phyloP scores from a whole-genome alignment of 2,113 vertebrate species.

The Raja brachyura region DNA sequence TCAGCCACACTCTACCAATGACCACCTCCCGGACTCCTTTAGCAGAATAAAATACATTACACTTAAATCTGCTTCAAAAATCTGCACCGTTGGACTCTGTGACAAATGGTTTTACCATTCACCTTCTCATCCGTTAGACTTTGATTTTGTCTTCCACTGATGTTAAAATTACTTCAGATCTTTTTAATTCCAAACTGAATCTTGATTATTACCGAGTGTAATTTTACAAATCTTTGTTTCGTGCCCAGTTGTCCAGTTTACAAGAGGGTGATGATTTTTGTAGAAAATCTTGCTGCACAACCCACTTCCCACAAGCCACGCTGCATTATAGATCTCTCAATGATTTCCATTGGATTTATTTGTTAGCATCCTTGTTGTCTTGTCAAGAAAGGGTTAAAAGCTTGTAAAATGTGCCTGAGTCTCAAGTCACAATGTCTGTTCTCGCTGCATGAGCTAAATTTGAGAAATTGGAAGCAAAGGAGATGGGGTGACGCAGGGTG shows the following conservation, averaged over 20 bases:
- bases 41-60: slow-evolving; percentile 44
- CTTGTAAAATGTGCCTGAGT: no score
- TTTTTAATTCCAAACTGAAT: not conserved
- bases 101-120: no score
- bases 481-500: no score
- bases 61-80: not conserved
- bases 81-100: no score
- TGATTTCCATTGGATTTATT: not conserved
- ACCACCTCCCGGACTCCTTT: slow-evolving; percentile 57
- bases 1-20: slow-evolving; percentile 74
- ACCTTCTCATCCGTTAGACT: not conserved
- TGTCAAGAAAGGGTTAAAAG: no score
- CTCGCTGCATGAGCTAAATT: no score
- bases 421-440: no score
- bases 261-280: not conserved
- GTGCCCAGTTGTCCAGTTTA: not conserved
- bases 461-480: no score
- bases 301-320: not conserved
- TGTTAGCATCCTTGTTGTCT: not conserved
- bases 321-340: not conserved
- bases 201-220: not conserved
- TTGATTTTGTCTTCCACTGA: not conserved
- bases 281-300: not conserved
- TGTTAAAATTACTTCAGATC: not conserved
- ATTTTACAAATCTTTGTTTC: not conserved